Conservation (phyloP, 2,113 vertebrate genomes). For the Sciurus niger region DNA sequence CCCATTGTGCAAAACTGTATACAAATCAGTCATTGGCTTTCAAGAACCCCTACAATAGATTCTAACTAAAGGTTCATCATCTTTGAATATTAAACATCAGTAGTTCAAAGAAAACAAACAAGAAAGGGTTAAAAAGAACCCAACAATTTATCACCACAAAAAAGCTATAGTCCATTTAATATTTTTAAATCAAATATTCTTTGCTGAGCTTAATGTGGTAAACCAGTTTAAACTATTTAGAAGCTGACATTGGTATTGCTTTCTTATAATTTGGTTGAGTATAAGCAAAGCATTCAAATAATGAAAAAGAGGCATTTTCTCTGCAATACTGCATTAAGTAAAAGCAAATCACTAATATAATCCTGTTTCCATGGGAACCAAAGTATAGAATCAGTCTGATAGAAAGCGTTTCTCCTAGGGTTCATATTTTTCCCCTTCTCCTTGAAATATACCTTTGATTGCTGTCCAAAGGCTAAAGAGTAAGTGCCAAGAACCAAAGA, state of each 20-base stretch:
- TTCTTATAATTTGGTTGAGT: conserved; percentile 78
- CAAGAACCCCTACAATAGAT: conserved; percentile 49
- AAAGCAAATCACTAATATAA: conserved; percentile 77
- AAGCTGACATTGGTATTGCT: conserved; percentile 4
- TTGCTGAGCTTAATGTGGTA: conserved; percentile 45
- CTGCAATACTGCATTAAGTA: conserved; percentile 66
- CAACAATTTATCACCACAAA: conserved; percentile 36
- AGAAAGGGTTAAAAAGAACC: background rate
- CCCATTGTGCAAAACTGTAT: background rate
- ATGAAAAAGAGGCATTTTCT: conserved; percentile 66
- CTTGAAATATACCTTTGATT: conserved; percentile 80
- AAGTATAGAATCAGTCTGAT: conserved; percentile 48
- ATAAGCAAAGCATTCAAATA: conserved; percentile 60
- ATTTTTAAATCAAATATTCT: conserved; percentile 50
- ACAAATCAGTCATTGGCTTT: background rate
- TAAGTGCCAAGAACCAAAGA: conserved; percentile 72
- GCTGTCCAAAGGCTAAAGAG: conserved; percentile 81
- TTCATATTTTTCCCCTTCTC: conserved; percentile 51
- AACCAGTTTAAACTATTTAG: conserved; percentile 61
- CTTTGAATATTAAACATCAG: conserved; percentile 6
- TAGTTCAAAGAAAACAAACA: background rate
- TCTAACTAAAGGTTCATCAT: background rate
- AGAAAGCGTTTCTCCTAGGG: conserved; percentile 77
- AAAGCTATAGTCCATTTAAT: background rate
- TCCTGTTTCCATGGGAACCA: conserved; percentile 81